phyloP scores from a whole-genome alignment of 2,113 vertebrate genomes.

The Elaphurus davidianus region DNA sequence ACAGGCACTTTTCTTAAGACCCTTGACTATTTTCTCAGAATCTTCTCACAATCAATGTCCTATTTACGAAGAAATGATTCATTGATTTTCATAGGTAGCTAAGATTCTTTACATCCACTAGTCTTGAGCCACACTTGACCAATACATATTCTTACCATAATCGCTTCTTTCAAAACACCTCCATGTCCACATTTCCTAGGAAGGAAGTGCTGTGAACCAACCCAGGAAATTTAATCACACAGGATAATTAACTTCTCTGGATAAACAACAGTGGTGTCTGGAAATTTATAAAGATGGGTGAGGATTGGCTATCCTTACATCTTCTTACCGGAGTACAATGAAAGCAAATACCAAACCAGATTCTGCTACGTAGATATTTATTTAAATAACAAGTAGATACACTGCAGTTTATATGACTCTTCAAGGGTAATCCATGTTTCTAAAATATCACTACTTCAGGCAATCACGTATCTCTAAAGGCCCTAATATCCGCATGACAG shows the following conservation, averaged over 20 bases:
- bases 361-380: not conserved
- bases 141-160: not conserved
- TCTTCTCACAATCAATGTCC: not conserved
- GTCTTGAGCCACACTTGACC: not conserved
- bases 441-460: not conserved
- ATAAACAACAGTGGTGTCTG: not conserved
- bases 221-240: not conserved
- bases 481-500: not conserved
- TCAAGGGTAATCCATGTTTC: not conserved
- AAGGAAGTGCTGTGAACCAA: not conserved
- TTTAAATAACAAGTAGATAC: not conserved
- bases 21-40: not conserved
- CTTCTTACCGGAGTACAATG: not conserved
- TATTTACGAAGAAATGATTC: slow-evolving; percentile 8
- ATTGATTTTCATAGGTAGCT: not conserved
- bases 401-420: not conserved
- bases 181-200: not conserved
- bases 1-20: not conserved
- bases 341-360: slow-evolving; percentile 19
- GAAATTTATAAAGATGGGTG: slow-evolving; percentile 1
- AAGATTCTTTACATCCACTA: not conserved
- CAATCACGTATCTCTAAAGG: not conserved
- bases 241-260: not conserved
- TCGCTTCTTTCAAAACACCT: not conserved
- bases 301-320: not conserved